Conservation (phyloP, 1,140 invertebrate species). For the Venustaconcha ellipsiformis region DNA sequence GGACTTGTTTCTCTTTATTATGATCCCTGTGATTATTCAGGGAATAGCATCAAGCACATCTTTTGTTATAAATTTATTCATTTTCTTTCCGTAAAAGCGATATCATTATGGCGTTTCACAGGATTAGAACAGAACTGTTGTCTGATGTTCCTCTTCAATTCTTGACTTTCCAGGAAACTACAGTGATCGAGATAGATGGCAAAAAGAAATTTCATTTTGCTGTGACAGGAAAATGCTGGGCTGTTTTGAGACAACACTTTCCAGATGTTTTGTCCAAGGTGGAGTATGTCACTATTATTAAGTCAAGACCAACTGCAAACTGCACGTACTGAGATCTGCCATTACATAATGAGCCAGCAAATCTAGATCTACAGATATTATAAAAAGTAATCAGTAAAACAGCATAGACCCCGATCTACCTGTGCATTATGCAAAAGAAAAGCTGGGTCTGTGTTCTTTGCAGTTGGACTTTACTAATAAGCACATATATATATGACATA, state of each 20-base stretch:
- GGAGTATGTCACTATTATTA: constrained; percentile 1
- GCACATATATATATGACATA: no score
- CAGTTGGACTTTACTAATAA: neutral
- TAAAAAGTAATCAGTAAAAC: no score
- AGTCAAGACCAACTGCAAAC: neutral
- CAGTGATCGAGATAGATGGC: constrained; percentile 43
- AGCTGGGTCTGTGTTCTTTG: neutral
- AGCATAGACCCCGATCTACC: no score
- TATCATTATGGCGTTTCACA: neutral
- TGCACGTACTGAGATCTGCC: neutral
- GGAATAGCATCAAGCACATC: no score
- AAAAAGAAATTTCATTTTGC: constrained; percentile 79
- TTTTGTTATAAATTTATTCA: no score
- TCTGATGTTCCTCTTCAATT: constrained; percentile 8
- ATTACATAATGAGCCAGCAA: no score
- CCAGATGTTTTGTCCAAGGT: constrained; percentile 78
- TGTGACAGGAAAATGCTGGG: constrained; percentile 83
- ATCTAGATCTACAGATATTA: no score
- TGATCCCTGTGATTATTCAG: no score
- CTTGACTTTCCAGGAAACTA: constrained; percentile 8
- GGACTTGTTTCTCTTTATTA: no score
- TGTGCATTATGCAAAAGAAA: no score
- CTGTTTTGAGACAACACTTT: constrained; percentile 79
- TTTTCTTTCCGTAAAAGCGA: neutral
- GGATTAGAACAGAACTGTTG: neutral